Percentiles rank a stretch among this genome's conserved stretches.
Evolutionary conservation across 1,140 invertebrate species (phyloP).

Genomic region (Ostrea edulis): DNA sequence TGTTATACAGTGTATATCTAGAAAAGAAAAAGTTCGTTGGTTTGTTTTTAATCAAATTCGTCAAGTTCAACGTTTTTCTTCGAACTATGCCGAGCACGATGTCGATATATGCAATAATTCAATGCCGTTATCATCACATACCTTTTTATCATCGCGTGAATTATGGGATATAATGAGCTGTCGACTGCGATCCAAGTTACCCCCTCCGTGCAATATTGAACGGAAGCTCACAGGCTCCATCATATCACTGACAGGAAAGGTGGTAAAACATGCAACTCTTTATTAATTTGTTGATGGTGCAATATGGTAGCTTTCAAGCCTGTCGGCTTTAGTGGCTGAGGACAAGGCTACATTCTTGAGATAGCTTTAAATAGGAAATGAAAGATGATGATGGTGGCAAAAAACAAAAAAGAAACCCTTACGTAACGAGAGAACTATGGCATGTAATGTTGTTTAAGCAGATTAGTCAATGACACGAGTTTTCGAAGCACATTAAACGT

Average conservation of each 20-base stretch:
- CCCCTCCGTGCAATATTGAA: not conserved
- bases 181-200: not conserved
- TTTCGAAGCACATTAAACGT: conserved; percentile 29
- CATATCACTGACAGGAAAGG: not conserved
- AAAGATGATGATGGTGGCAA: not conserved
- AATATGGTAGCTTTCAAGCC: conserved; percentile 24
- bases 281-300: conserved; percentile 31
- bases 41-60: no score
- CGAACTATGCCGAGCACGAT: no score
- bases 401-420: conserved; percentile 16
- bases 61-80: no score
- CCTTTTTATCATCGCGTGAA: not conserved
- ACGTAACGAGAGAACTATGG: not conserved
- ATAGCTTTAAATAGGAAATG: not conserved
- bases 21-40: no score
- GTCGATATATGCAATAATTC: no score
- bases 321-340: not conserved
- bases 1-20: no score
- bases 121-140: not conserved
- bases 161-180: not conserved
- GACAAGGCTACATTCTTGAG: conserved; percentile 18
- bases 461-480: conserved; percentile 28
- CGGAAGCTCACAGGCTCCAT: not conserved
- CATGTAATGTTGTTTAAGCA: conserved; percentile 16
- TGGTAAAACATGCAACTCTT: conserved; percentile 3